Conservation (phyloP, 2,113 vertebrate genomes). For the Passer montanus region DNA sequence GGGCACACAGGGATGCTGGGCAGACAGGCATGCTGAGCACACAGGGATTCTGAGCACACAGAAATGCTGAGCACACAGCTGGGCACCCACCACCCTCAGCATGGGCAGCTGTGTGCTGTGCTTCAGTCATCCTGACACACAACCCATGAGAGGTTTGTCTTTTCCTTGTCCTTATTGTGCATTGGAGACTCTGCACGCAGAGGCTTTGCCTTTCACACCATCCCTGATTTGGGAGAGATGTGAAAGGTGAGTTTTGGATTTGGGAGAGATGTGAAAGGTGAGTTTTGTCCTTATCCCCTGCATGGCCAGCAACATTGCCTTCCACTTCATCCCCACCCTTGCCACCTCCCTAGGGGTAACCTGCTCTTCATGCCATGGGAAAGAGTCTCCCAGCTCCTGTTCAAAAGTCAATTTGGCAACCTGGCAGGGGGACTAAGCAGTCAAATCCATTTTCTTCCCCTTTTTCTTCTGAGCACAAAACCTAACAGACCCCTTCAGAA, state of each 20-base stretch:
- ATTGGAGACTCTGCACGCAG: too few relatives aligned
- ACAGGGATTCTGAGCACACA: not conserved
- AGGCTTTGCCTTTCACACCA: not conserved
- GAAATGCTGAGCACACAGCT: not conserved
- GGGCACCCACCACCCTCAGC: fast-evolving
- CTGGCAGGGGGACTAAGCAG: not conserved
- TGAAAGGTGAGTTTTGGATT: not conserved
- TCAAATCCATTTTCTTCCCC: not conserved
- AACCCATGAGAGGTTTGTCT: not conserved
- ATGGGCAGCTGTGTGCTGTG: not conserved
- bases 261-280: not conserved
- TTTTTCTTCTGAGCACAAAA: not conserved
- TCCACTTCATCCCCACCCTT: not conserved
- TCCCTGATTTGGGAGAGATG: not conserved
- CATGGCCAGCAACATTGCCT: not conserved
- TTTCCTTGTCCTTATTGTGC: not conserved
- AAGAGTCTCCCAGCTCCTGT: not conserved
- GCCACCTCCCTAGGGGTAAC: not conserved
- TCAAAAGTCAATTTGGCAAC: not conserved
- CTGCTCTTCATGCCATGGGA: not conserved
- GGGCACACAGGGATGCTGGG: not conserved
- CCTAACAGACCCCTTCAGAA: constrained; percentile 20
- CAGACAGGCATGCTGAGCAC: not conserved
- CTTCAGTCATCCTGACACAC: not conserved
- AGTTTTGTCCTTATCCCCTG: not conserved